Evolutionary conservation across 2,797 vertebrate species (phyloP).

Genomic region (Pogoniulus pusillus): DNA sequence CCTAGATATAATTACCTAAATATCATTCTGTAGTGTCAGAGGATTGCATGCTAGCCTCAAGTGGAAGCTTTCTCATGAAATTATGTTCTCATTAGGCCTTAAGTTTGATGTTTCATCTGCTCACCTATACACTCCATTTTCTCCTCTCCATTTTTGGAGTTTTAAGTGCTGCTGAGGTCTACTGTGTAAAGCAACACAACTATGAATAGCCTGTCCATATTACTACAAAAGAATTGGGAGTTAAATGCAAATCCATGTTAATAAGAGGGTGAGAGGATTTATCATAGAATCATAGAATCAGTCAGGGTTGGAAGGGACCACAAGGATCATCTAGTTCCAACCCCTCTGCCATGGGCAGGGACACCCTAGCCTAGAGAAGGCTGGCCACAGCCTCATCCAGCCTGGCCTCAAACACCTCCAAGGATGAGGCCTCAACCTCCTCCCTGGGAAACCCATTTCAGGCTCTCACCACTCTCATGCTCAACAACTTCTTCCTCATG

Average conservation of each 20-base stretch:
- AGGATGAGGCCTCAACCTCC: too few relatives aligned
- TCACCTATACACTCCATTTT: background rate
- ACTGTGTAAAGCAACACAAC: background rate
- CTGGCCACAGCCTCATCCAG: too few relatives aligned
- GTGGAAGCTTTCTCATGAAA: background rate
- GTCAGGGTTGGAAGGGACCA: too few relatives aligned
- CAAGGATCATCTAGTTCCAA: too few relatives aligned
- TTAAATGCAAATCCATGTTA: background rate
- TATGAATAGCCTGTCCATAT: background rate
- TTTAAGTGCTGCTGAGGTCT: background rate
- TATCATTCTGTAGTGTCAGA: background rate
- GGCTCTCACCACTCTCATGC: too few relatives aligned
- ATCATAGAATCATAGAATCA: too few relatives aligned
- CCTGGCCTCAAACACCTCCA: too few relatives aligned
- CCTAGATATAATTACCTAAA: background rate
- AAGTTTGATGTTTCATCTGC: background rate
- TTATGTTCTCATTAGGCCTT: background rate
- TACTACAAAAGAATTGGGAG: background rate
- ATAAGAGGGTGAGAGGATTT: background rate
- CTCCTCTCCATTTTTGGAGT: background rate
- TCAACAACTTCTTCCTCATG: too few relatives aligned
- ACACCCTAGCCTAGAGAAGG: too few relatives aligned
- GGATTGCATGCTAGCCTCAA: background rate
- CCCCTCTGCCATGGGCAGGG: too few relatives aligned
- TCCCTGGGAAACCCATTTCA: too few relatives aligned